These are phyloP conservation scores for Gallinago jamesoni DNA, from an alignment of 2,113 vertebrate species.

Conservation along the genomic window DNA sequence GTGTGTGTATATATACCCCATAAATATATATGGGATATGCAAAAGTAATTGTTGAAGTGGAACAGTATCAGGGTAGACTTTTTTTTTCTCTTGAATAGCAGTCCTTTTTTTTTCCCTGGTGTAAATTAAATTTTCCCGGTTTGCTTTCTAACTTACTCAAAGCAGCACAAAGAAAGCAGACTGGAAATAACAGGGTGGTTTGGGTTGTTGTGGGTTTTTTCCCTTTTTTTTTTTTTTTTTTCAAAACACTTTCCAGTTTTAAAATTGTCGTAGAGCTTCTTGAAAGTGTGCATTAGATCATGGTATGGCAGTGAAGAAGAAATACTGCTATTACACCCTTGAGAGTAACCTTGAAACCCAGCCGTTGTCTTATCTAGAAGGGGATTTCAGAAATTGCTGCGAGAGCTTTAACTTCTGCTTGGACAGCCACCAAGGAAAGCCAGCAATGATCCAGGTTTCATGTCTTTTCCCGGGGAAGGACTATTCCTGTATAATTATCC, in stretches of 20 bases:
- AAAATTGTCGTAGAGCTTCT: background rate
- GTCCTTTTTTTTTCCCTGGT: background rate
- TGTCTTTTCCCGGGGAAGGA: constrained; percentile 28
- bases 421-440: constrained; percentile 49
- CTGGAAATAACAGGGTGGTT: constrained; percentile 16
- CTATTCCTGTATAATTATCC: constrained; percentile 28
- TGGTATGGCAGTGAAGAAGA: constrained; percentile 34
- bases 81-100: background rate
- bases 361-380: constrained; percentile 41
- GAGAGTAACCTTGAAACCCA: constrained; percentile 52
- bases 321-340: constrained; percentile 48
- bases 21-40: constrained; percentile 11
- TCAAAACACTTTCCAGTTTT: background rate
- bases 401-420: constrained; percentile 60
- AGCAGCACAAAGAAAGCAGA: constrained; percentile 37
- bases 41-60: constrained; percentile 59
- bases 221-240: background rate
- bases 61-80: background rate
- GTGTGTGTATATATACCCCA: background rate
- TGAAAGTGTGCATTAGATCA: constrained; percentile 15
- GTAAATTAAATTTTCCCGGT: constrained; percentile 65
- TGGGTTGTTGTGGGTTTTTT: background rate
- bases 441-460: constrained; percentile 35
- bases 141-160: constrained; percentile 57
- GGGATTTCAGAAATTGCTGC: constrained; percentile 25